These are phyloP conservation scores for Epistrophe eligans DNA, from an alignment of 2,888 invertebrate species.

Conservation along the genomic window DNA sequence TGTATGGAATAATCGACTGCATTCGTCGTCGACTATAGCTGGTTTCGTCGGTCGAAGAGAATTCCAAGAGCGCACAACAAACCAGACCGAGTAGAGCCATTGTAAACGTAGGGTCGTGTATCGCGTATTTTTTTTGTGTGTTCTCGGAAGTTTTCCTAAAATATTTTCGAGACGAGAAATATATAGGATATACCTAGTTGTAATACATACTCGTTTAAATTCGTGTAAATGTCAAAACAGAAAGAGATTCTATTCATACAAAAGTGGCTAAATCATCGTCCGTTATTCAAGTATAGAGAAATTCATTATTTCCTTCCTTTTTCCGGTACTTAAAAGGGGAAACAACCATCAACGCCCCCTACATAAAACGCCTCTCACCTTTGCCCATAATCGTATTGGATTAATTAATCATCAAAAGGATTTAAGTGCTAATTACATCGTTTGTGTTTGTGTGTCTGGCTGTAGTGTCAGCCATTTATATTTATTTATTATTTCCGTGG, in stretches of 20 bases:
- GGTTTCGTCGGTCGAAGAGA: constrained; percentile 66
- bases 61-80: constrained; percentile 62
- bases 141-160: constrained; percentile 15
- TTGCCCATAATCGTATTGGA: constrained; percentile 60
- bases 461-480: constrained; percentile 50
- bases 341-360: constrained; percentile 31
- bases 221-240: constrained; percentile 23
- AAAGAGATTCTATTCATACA: constrained; percentile 28
- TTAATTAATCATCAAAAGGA: constrained; percentile 72
- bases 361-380: constrained; percentile 7
- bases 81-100: constrained; percentile 72
- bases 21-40: not conserved
- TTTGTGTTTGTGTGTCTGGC: constrained; percentile 10
- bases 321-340: constrained; percentile 19
- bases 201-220: not conserved
- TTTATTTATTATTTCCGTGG: constrained; percentile 41
- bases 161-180: constrained; percentile 22
- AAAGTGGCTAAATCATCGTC: constrained; percentile 26
- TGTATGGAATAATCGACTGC: not conserved
- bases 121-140: constrained; percentile 41
- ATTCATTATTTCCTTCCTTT: constrained; percentile 17
- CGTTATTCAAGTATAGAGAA: constrained; percentile 33
- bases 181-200: no score
- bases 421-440: constrained; percentile 71
- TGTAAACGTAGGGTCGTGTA: constrained; percentile 60